Conservation (phyloP, 2,797 vertebrate genomes). For the Toxotes lorentzi region DNA sequence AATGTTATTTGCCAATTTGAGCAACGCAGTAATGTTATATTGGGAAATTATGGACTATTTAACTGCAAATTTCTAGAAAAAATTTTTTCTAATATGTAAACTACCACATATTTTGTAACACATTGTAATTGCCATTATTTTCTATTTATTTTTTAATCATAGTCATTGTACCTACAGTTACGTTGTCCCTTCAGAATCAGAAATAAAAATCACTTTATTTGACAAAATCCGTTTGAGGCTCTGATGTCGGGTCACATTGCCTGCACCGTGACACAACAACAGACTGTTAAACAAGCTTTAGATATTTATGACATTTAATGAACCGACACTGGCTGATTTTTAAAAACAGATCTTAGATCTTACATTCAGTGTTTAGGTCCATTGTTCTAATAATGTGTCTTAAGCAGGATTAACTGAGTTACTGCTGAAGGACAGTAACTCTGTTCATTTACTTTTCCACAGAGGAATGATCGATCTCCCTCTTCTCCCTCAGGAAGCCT, state of each 20-base stretch:
- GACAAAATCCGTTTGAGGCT: constrained; percentile 15
- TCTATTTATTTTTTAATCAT: constrained; percentile 83
- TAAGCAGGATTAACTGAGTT: too few relatives aligned
- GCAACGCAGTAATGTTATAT: constrained; percentile 61
- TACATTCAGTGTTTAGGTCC: too few relatives aligned
- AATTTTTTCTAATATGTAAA: constrained; percentile 82
- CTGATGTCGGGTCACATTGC: not conserved
- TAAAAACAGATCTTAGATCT: too few relatives aligned
- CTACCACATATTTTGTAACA: constrained; percentile 87
- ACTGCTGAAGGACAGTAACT: too few relatives aligned
- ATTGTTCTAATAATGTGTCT: too few relatives aligned
- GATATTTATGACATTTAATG: too few relatives aligned
- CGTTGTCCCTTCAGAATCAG: constrained; percentile 66
- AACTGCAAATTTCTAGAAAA: constrained; percentile 69
- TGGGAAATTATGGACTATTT: constrained; percentile 70
- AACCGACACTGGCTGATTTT: too few relatives aligned
- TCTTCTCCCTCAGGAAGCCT: too few relatives aligned
- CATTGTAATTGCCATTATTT: constrained; percentile 83
- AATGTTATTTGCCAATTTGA: constrained; percentile 42
- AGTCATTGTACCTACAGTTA: constrained; percentile 77
- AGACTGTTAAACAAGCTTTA: not conserved
- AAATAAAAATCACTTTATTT: constrained; percentile 77
- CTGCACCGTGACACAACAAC: not conserved
- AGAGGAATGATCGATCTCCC: too few relatives aligned
- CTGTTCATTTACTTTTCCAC: too few relatives aligned